Conservation (phyloP, 2,113 vertebrate genomes). For the Hemicordylus capensis region DNA sequence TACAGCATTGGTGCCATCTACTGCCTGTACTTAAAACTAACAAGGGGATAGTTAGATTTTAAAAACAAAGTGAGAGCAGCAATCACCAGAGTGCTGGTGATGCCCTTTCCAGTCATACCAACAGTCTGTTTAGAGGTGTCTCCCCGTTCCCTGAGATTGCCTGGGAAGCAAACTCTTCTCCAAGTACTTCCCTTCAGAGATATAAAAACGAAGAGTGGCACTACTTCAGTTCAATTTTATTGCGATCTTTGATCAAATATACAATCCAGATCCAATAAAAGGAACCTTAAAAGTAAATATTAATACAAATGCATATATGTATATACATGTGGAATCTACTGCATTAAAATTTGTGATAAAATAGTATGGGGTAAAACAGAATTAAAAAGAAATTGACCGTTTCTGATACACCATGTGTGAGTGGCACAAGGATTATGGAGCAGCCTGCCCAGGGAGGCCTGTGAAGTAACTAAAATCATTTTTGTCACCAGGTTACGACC, state of each 20-base stretch:
- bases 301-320: no score
- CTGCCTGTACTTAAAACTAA: not conserved
- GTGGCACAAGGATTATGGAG: not conserved
- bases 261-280: no score
- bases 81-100: not conserved
- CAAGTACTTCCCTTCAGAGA: not conserved
- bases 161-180: not conserved
- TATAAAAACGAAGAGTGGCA: no score
- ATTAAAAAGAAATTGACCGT: no score
- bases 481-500: not conserved
- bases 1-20: constrained; percentile 28
- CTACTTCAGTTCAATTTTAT: no score
- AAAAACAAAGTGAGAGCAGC: not conserved
- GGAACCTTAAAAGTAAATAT: no score
- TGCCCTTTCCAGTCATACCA: not conserved
- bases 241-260: no score
- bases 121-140: not conserved
- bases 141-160: no score
- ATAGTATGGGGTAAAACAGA: no score
- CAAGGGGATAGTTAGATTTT: not conserved
- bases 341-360: no score
- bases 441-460: not conserved
- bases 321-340: no score
- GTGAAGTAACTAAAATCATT: not conserved
- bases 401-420: no score